phyloP scores from a whole-genome alignment of 1,140 invertebrate species.

The Bactericera cockerelli region DNA sequence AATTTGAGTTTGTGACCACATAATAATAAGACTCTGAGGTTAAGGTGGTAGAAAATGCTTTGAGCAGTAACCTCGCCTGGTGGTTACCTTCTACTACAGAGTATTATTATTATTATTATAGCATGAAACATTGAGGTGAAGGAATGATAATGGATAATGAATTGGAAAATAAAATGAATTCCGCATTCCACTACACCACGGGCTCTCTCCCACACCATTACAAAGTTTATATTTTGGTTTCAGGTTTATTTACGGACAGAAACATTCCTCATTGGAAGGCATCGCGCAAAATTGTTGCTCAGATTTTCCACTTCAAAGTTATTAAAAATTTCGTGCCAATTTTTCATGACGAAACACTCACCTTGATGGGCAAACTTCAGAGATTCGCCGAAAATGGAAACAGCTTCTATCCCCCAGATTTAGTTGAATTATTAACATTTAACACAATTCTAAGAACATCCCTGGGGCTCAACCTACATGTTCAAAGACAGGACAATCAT shows the following conservation, averaged over 20 bases:
- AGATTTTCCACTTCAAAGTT: background rate
- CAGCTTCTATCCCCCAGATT: background rate
- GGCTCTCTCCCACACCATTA: no score
- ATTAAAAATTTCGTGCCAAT: background rate
- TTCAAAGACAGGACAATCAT: background rate
- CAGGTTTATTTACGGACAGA: background rate
- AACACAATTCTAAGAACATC: background rate
- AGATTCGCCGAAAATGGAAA: background rate
- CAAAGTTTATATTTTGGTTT: no score
- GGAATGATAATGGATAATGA: no score
- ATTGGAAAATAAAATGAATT: no score
- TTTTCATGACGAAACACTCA: background rate
- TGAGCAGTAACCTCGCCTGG: no score
- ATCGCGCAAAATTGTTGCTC: background rate
- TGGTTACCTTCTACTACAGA: no score
- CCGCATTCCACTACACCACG: no score
- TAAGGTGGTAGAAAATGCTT: no score
- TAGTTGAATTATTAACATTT: background rate
- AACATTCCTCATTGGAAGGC: conserved; percentile 2
- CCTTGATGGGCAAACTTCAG: background rate
- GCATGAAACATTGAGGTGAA: no score
- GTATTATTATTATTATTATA: no score
- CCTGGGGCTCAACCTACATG: background rate
- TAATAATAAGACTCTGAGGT: no score
- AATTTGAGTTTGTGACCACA: no score